A percentile compares a stretch with the other conserved stretches of the same genome.
phyloP scores from a whole-genome alignment of 1,140 invertebrate species.

The Bombyx mandarina region DNA sequence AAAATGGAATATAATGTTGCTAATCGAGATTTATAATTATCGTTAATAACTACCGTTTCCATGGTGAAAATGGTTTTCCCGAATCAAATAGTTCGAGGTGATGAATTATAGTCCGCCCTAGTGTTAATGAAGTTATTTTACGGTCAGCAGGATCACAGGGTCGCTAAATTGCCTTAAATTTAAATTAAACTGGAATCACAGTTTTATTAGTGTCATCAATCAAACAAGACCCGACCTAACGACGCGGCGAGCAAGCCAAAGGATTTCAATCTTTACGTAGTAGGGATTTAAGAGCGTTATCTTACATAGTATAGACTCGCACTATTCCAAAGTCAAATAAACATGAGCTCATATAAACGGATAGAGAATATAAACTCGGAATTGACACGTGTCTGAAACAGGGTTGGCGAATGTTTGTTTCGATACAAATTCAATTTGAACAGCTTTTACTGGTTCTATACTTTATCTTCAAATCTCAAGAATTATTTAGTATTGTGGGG shows the following conservation, averaged over 20 bases:
- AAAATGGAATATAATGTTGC: too few relatives aligned
- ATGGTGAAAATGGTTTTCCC: constrained; percentile 7
- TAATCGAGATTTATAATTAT: too few relatives aligned
- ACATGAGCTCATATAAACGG: constrained; percentile 58
- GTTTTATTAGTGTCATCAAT: constrained; percentile 70
- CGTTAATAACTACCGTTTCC: too few relatives aligned
- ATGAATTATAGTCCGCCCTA: constrained; percentile 40
- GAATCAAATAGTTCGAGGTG: constrained; percentile 29
- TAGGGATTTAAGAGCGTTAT: constrained; percentile 19
- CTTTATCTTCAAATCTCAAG: too few relatives aligned
- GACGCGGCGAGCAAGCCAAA: constrained; percentile 2
- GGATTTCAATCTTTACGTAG: constrained; percentile 37
- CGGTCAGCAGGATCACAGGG: constrained; percentile 51
- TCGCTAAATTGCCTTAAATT: constrained; percentile 67
- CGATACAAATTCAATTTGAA: too few relatives aligned
- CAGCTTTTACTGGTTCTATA: too few relatives aligned
- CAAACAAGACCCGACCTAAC: constrained; percentile 52
- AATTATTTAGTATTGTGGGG: too few relatives aligned
- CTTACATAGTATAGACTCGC: neutral
- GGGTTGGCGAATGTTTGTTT: constrained; percentile 18
- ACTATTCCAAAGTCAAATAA: constrained; percentile 61
- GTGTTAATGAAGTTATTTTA: constrained; percentile 58
- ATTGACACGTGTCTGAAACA: constrained; percentile 44
- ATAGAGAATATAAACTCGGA: constrained; percentile 53
- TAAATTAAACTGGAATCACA: constrained; percentile 69